phyloP scores from a whole-genome alignment of 2,797 vertebrate genomes.

The Hyperoplus lanceolatus region DNA sequence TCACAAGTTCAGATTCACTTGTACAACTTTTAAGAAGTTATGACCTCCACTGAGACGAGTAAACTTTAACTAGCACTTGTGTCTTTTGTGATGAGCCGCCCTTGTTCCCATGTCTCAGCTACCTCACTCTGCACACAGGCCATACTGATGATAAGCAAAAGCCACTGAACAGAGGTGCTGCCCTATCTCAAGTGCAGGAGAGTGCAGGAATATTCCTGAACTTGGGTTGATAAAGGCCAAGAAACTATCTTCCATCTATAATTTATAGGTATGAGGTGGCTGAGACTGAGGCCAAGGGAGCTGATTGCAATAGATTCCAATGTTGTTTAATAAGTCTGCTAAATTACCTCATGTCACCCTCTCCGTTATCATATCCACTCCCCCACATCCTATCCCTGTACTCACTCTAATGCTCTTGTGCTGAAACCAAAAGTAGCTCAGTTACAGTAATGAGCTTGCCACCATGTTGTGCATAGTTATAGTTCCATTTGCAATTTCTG shows the following conservation, averaged over 20 bases:
- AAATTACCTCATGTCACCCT: conserved; percentile 30
- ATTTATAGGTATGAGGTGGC: conserved; percentile 54
- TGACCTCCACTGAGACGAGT: conserved; percentile 45
- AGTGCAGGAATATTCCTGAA: conserved; percentile 27
- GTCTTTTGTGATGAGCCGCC: conserved; percentile 50
- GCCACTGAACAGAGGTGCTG: conserved; percentile 18
- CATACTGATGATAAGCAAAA: conserved; percentile 45
- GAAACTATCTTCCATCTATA: conserved; percentile 40
- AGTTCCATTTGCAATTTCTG: neutral
- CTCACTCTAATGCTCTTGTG: conserved; percentile 7
- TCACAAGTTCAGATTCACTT: conserved; percentile 44
- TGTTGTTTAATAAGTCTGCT: conserved; percentile 49
- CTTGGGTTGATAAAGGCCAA: conserved; percentile 48
- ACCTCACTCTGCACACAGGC: conserved; percentile 19
- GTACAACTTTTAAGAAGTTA: conserved; percentile 43
- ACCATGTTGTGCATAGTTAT: neutral
- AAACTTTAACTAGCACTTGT: conserved; percentile 44
- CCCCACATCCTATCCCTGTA: conserved; percentile 4
- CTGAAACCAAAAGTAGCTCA: conserved; percentile 33
- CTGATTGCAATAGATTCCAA: conserved; percentile 46
- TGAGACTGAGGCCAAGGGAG: conserved; percentile 43
- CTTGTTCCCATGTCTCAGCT: conserved; percentile 46
- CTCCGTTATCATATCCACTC: conserved; percentile 42
- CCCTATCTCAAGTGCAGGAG: conserved; percentile 13
- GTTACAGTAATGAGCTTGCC: conserved; percentile 12